Base-by-base conservation (phyloP, 2,797 vertebrate genomes). In the Synanceia verrucosa region DNA sequence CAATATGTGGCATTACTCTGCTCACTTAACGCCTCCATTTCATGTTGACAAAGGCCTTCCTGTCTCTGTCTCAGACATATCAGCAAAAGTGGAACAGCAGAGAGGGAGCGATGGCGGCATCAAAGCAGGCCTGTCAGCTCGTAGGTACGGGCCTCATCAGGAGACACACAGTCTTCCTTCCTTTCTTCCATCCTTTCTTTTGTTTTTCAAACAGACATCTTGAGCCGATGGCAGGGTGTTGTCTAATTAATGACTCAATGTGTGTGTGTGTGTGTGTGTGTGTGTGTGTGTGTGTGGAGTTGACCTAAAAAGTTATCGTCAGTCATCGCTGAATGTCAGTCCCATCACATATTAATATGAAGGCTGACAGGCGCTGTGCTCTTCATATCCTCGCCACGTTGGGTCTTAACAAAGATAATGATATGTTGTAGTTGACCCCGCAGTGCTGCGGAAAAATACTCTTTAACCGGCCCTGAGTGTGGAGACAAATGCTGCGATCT, bases 111-210 rank as follows among this genome's bases (percentile, higher is more conserved):
- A 87, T 74, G 74, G 75, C 44, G 28, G 86, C 88, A 88, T 92
- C 86, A 93, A 92, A 91, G 91, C 72, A 44, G 31, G 70, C 79
- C 86, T 91, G 91, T 90, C 91, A 91, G 83, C 70, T 86, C 65
- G 46, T 82, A 91, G 91, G 87, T 87, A 79, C 16, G 9, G 74
- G 86, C 86, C 67, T 90, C 82, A 83, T 79, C 80, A 82, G 78
- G 74, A 83, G 76, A 89, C 69, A 78, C 39, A 77, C 60, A 65
- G 62, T 71, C 67, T 76, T 79, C 68, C 51, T 81, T 55, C 69
- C 71, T 86, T 79, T 81, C 71, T 87, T 76, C 74, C 68, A 74
- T 53, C 71, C 67, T 70, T 79, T 65, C 69, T 78, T 82, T 85
- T 88, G 86, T 80, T 88, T 93, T 87, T 87, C 82, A 86, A 89